Evolutionary conservation across 2,113 vertebrate genomes (phyloP).

Genomic region (Cacatua alba): DNA sequence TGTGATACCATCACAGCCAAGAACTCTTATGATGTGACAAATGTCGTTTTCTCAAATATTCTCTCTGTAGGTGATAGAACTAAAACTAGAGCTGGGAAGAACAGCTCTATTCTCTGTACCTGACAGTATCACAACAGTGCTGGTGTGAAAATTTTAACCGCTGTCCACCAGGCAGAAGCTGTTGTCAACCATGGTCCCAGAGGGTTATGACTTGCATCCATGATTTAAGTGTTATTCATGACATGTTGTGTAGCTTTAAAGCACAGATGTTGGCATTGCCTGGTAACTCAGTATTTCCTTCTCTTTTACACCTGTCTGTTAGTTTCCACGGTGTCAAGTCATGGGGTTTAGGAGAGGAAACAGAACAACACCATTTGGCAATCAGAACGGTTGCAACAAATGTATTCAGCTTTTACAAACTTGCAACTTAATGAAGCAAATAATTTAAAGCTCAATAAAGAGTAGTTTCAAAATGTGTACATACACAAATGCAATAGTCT

Average conservation of each 20-base stretch:
- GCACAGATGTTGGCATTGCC: neutral
- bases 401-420: neutral
- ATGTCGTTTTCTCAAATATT: neutral
- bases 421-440: neutral
- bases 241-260: neutral
- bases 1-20: neutral
- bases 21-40: neutral
- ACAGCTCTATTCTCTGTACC: neutral
- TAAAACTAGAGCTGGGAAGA: neutral
- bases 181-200: neutral
- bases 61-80: fast-evolving
- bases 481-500: neutral
- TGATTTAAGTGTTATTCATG: neutral
- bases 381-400: neutral
- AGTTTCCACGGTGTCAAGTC: neutral
- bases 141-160: neutral
- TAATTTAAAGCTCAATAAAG: neutral
- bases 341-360: neutral
- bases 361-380: neutral
- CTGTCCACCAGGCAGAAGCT: neutral
- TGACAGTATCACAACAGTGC: neutral
- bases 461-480: neutral
- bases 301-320: neutral
- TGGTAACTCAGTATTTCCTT: neutral
- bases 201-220: neutral